Percentiles rank a stretch among this genome's conserved stretches.
These are phyloP conservation scores for Delphinapterus leucas DNA, from an alignment of 2,113 vertebrate species.

Conservation along the genomic window DNA sequence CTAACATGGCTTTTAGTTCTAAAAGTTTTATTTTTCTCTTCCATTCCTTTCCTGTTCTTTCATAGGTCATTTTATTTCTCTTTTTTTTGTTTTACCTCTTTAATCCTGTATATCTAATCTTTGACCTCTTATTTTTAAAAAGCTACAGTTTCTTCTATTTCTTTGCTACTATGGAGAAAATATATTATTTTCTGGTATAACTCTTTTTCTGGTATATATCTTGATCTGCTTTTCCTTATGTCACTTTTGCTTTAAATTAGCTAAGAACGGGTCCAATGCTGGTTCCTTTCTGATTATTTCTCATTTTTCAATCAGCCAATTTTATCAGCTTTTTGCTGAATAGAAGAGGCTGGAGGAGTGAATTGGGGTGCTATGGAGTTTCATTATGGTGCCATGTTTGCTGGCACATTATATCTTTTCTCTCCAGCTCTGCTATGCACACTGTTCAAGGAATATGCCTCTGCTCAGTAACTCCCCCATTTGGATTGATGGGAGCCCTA, in stretches of 20 bases:
- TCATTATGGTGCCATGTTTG: background rate
- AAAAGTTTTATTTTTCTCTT: slow-evolving; percentile 17
- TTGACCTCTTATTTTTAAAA: slow-evolving; percentile 2
- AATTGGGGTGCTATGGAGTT: background rate
- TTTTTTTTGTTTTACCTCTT: background rate
- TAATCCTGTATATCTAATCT: background rate
- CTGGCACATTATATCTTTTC: background rate
- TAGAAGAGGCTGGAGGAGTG: background rate
- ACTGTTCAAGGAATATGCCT: background rate
- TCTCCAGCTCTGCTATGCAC: background rate
- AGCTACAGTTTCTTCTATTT: background rate
- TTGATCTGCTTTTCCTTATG: background rate
- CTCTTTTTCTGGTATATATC: background rate
- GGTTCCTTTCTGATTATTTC: background rate
- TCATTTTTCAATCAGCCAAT: background rate
- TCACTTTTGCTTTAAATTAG: background rate
- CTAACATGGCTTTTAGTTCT: background rate
- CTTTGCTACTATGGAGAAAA: background rate
- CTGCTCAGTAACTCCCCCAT: background rate
- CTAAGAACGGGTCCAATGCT: background rate
- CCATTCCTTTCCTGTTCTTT: background rate
- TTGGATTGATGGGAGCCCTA: background rate
- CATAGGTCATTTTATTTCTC: slow-evolving; percentile 12
- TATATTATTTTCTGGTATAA: background rate
- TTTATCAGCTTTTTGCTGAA: background rate